Percentiles rank a stretch among this genome's conserved stretches.
Evolutionary conservation across 2,113 vertebrate species (phyloP).

Genomic region (Coryphaenoides rupestris): DNA sequence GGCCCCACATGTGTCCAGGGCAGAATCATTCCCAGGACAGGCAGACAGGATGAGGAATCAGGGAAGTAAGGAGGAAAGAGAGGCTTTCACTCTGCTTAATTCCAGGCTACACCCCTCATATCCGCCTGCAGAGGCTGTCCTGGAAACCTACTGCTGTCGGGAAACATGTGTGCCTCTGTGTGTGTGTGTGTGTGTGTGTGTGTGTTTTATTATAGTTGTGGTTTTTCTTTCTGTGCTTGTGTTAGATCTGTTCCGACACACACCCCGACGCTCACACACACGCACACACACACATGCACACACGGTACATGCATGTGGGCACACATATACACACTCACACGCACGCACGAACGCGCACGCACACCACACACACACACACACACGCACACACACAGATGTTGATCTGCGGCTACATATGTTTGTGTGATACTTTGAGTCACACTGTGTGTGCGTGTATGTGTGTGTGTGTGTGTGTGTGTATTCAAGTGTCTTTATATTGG

Average conservation of each 20-base stretch:
- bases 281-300: neutral
- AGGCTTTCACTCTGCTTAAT: constrained; percentile 56
- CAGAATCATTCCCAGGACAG: constrained; percentile 33
- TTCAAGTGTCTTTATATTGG: constrained; percentile 21
- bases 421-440: too few relatives aligned
- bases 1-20: too few relatives aligned
- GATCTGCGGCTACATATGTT: too few relatives aligned
- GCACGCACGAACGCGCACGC: too few relatives aligned
- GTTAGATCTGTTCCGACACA: constrained; percentile 27
- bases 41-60: constrained; percentile 25
- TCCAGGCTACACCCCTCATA: constrained; percentile 53
- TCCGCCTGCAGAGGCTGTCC: constrained; percentile 7
- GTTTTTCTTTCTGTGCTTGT: constrained; percentile 13
- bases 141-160: neutral
- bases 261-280: constrained; percentile 14
- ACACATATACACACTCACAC: too few relatives aligned
- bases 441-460: constrained; percentile 15
- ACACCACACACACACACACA: constrained; percentile 4
- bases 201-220: constrained; percentile 20
- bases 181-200: constrained; percentile 8
- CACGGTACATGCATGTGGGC: too few relatives aligned
- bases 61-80: constrained; percentile 25
- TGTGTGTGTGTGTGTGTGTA: constrained; percentile 15
- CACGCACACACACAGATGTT: too few relatives aligned
- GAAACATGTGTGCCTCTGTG: constrained; percentile 21